Percentiles rank a stretch among this genome's conserved stretches.
phyloP scores from a whole-genome alignment of 2,113 vertebrate species.

The Scomber japonicus region DNA sequence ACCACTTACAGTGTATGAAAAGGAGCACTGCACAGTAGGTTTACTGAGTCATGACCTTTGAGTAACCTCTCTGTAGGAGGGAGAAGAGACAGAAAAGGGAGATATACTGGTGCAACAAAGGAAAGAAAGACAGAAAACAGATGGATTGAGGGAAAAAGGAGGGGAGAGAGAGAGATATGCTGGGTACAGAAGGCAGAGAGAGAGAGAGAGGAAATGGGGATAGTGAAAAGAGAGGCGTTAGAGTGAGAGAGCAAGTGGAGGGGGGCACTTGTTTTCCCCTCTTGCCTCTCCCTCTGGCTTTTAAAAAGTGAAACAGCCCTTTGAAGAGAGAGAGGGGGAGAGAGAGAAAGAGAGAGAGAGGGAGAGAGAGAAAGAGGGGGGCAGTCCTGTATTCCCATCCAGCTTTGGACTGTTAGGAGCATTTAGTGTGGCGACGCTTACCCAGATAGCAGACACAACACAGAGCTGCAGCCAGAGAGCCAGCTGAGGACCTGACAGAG shows the following conservation, averaged over 20 bases:
- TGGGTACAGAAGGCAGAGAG: not conserved
- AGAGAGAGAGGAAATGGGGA: conserved; percentile 23
- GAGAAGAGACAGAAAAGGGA: conserved; percentile 12
- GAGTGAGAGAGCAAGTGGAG: conserved; percentile 15
- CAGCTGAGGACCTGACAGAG: conserved; percentile 54
- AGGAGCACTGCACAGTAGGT: conserved; percentile 24
- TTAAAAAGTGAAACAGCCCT: conserved; percentile 51
- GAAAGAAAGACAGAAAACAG: conserved; percentile 39
- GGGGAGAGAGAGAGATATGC: not conserved
- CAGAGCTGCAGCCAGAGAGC: conserved; percentile 27
- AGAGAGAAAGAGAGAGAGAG: not conserved
- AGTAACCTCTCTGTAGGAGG: conserved; percentile 44
- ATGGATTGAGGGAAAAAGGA: conserved; percentile 11
- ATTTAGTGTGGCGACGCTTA: conserved; percentile 32
- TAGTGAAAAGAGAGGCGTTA: conserved; percentile 34
- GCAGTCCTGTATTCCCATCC: conserved; percentile 37
- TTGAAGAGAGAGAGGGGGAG: conserved; percentile 37
- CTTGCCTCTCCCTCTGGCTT: conserved; percentile 32
- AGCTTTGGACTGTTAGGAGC: conserved; percentile 40
- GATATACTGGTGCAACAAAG: conserved; percentile 17
- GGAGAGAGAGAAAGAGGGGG: not conserved
- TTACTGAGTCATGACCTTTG: conserved; percentile 54
- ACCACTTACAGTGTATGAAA: conserved; percentile 15
- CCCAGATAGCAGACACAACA: conserved; percentile 47
- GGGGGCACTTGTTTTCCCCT: conserved; percentile 51